Conservation (phyloP, 2,888 invertebrate species). For the Cerceris ruficornis region DNA sequence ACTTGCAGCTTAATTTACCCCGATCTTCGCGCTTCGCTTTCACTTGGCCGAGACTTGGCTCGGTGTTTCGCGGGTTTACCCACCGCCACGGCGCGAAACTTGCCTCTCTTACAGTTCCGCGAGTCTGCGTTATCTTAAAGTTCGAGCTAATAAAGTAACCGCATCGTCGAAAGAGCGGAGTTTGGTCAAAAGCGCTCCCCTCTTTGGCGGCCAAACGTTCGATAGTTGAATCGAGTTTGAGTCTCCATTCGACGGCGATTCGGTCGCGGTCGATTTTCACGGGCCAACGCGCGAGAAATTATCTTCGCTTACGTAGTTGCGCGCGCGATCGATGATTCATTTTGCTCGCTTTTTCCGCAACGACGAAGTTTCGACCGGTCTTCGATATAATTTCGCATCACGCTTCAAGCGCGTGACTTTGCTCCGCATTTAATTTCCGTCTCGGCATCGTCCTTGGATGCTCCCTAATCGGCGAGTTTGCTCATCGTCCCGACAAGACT, state of each 20-base stretch:
- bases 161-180: conserved; percentile 1
- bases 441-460: no score
- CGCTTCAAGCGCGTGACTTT: no score
- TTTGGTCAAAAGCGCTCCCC: background rate
- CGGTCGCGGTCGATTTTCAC: background rate
- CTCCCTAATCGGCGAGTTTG: background rate
- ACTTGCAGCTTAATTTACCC: no score
- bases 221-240: conserved; percentile 18
- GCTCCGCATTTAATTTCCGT: no score
- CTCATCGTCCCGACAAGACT: background rate
- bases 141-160: conserved; percentile 30
- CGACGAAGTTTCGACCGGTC: no score
- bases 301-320: background rate
- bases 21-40: background rate
- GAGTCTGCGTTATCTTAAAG: conserved; percentile 12
- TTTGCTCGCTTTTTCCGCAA: no score
- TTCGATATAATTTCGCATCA: no score
- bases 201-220: background rate
- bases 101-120: background rate
- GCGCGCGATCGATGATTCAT: no score
- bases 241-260: conserved; percentile 11
- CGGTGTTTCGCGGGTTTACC: background rate
- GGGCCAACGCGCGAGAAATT: background rate
- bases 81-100: background rate
- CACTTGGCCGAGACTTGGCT: background rate